Percentiles rank a stretch among this genome's conserved stretches.
Conservation (phyloP, 2,888 invertebrate genomes). For the Monochamus alternatus region DNA sequence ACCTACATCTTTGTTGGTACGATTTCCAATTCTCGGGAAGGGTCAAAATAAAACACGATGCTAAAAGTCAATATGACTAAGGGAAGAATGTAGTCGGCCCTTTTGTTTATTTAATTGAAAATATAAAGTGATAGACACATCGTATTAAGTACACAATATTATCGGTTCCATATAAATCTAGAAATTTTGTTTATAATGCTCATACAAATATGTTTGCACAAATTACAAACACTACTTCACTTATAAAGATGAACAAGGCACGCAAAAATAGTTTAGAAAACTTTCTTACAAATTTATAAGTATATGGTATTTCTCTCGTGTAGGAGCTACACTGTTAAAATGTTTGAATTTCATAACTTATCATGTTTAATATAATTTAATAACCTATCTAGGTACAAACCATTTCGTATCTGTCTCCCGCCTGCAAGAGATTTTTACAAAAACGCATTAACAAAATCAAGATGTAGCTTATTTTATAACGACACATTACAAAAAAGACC, state of each 20-base stretch:
- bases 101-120: constrained; percentile 68
- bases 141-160: constrained; percentile 56
- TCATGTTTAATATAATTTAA: constrained; percentile 41
- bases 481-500: neutral
- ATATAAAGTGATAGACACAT: constrained; percentile 69
- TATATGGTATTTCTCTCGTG: constrained; percentile 45
- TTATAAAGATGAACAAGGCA: constrained; percentile 68
- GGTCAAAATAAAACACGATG: constrained; percentile 57
- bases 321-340: constrained; percentile 59
- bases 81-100: constrained; percentile 68
- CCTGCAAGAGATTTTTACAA: constrained; percentile 56
- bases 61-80: constrained; percentile 69
- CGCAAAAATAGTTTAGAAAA: constrained; percentile 68
- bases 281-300: constrained; percentile 58
- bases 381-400: constrained; percentile 42
- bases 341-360: constrained; percentile 51
- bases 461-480: constrained; percentile 40
- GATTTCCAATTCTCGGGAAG: neutral
- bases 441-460: constrained; percentile 49
- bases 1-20: no score
- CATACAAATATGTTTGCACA: constrained; percentile 59
- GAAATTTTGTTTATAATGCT: constrained; percentile 62
- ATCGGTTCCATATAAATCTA: constrained; percentile 69
- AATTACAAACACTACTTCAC: constrained; percentile 63
- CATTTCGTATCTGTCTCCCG: constrained; percentile 51